phyloP scores from a whole-genome alignment of 1,140 invertebrate species.

The Polypedilum pembai region DNA sequence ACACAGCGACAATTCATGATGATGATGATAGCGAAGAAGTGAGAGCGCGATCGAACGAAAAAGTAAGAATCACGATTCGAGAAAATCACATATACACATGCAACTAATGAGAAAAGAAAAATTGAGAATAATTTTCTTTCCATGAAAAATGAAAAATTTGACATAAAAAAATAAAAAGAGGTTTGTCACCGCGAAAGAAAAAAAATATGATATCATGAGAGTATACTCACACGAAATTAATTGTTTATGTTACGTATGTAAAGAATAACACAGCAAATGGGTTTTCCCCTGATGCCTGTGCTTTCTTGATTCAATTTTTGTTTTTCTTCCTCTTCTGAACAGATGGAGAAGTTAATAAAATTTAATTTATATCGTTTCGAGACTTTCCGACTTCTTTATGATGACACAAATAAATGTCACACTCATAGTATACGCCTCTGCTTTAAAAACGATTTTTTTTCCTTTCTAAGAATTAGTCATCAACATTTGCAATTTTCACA shows the following conservation, averaged over 20 bases:
- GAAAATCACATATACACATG: conserved; percentile 11
- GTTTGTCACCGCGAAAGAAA: background rate
- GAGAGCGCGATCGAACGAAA: background rate
- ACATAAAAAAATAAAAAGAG: background rate
- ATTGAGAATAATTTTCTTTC: background rate
- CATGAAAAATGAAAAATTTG: background rate
- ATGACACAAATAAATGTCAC: too few relatives aligned
- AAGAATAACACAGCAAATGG: too few relatives aligned
- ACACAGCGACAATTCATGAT: too few relatives aligned
- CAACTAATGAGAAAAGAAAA: background rate
- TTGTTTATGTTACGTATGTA: conserved; percentile 12
- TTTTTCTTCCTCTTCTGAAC: too few relatives aligned
- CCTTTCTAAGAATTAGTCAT: background rate
- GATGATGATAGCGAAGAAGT: background rate
- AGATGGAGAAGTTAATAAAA: too few relatives aligned
- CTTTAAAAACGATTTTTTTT: background rate
- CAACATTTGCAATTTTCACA: background rate
- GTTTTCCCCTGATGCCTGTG: too few relatives aligned
- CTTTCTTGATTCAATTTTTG: too few relatives aligned
- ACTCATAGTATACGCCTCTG: too few relatives aligned
- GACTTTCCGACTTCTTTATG: too few relatives aligned
- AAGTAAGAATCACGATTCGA: background rate
- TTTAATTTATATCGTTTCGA: too few relatives aligned
- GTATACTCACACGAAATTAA: conserved; percentile 1
- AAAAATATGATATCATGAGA: conserved; percentile 18